A percentile compares a stretch with the other conserved stretches of the same genome.
Conservation (phyloP, 2,888 invertebrate species). For the Phytoseiulus persimilis region DNA sequence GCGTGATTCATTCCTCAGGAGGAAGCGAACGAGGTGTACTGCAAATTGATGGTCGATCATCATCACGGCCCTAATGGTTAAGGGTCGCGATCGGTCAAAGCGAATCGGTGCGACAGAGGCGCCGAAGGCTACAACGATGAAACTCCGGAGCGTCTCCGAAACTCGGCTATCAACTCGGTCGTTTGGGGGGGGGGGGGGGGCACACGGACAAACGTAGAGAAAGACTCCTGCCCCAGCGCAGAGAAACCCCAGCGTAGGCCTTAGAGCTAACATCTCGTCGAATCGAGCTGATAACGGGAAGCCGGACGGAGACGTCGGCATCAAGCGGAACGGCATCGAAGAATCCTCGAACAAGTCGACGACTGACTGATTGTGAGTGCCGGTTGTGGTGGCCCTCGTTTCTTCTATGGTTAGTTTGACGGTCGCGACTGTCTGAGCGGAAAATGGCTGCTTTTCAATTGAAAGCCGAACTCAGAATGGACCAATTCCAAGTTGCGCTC, state of each 20-base stretch:
- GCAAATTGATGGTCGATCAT: background rate
- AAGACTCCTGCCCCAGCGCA: too few species aligned
- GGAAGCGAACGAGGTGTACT: background rate
- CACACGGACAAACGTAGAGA: background rate
- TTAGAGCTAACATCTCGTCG: background rate
- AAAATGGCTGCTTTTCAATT: constrained; percentile 5
- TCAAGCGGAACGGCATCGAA: background rate
- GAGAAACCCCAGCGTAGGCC: background rate
- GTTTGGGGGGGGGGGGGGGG: too few species aligned
- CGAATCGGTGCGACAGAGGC: too few species aligned
- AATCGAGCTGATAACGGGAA: background rate
- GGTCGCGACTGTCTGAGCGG: background rate
- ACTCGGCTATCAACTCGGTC: background rate
- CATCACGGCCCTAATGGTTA: background rate
- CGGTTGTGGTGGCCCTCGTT: background rate
- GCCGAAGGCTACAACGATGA: background rate
- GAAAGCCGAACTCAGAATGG: background rate
- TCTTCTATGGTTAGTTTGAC: background rate
- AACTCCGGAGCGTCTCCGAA: background rate
- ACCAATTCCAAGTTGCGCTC: background rate
- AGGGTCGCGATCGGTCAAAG: background rate
- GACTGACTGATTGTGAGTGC: background rate
- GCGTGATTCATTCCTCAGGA: too few species aligned
- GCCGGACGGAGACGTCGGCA: background rate
- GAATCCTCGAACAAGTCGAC: background rate